Evolutionary conservation across 35 echinoderm and acorn worm genomes (phyloP).

Genomic region (Ophioderma brevispina): DNA sequence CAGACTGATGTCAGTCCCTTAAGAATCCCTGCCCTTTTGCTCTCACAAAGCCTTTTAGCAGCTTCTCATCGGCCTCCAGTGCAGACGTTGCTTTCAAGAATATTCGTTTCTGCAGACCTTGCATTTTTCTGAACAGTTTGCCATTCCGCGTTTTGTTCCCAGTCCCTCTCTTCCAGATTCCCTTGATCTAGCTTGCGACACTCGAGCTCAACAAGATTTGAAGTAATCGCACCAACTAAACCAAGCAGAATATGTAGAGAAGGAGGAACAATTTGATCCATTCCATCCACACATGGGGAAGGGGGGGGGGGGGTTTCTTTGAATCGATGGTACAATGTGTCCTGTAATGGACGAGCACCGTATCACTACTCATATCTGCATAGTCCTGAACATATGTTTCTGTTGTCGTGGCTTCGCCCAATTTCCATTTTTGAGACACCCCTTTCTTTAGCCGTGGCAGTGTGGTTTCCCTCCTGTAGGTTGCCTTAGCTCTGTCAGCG

Average conservation of each 20-base stretch:
- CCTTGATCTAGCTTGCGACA: neutral
- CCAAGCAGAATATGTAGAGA: slow-evolving; percentile 17
- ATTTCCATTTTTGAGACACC: neutral
- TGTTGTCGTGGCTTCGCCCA: neutral
- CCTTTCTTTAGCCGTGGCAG: neutral
- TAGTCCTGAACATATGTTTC: neutral
- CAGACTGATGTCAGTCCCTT: neutral
- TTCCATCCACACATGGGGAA: neutral
- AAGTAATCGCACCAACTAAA: neutral
- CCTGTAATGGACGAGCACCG: neutral
- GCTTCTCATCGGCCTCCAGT: neutral
- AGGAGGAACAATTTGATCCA: slow-evolving; percentile 22
- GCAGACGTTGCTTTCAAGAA: neutral
- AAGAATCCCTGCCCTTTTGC: neutral
- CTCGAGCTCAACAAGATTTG: neutral
- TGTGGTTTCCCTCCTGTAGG: neutral
- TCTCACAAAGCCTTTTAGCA: neutral
- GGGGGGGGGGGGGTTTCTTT: neutral
- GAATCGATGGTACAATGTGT: neutral
- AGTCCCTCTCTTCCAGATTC: neutral
- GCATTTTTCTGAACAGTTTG: neutral
- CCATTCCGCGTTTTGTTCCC: neutral
- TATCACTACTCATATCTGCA: neutral
- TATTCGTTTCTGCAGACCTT: neutral
- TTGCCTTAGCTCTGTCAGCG: neutral